These are phyloP conservation scores for Eupithecia abbreviata DNA, from an alignment of 2,888 invertebrate species.

Conservation along the genomic window DNA sequence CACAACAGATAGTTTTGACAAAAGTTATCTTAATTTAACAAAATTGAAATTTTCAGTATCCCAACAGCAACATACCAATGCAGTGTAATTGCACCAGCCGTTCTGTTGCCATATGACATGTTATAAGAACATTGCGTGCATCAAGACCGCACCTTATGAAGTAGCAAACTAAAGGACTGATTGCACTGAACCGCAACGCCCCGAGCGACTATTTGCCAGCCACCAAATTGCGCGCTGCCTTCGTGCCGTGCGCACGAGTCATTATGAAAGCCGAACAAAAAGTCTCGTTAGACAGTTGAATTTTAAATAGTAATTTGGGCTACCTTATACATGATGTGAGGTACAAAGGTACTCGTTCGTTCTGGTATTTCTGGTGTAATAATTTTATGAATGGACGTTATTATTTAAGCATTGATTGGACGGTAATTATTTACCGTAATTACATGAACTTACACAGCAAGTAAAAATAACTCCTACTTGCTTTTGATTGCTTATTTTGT, in stretches of 20 bases:
- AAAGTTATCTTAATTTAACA: not conserved
- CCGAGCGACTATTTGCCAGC: conserved; percentile 75
- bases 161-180: conserved; percentile 56
- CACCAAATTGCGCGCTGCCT: conserved; percentile 75
- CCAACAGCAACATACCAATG: not conserved
- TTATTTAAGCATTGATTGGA: conserved; percentile 3
- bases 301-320: conserved; percentile 34
- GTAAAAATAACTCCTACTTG: not conserved
- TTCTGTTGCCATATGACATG: not conserved
- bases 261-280: conserved; percentile 46
- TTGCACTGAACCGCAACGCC: conserved; percentile 62
- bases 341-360: not conserved
- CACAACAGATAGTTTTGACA: not conserved
- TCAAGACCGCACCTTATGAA: conserved; percentile 45
- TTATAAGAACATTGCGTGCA: conserved; percentile 13
- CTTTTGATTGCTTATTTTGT: not conserved
- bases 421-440: conserved; percentile 9
- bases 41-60: not conserved
- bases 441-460: not conserved
- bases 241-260: conserved; percentile 57
- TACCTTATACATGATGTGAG: conserved; percentile 15
- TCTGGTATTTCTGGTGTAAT: conserved; percentile 15
- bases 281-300: conserved; percentile 40
- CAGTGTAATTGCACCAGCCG: not conserved
- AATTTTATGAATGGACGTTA: conserved; percentile 23